These are phyloP conservation scores for Pagrus major DNA, from an alignment of 2,113 vertebrate genomes.

Conservation along the genomic window DNA sequence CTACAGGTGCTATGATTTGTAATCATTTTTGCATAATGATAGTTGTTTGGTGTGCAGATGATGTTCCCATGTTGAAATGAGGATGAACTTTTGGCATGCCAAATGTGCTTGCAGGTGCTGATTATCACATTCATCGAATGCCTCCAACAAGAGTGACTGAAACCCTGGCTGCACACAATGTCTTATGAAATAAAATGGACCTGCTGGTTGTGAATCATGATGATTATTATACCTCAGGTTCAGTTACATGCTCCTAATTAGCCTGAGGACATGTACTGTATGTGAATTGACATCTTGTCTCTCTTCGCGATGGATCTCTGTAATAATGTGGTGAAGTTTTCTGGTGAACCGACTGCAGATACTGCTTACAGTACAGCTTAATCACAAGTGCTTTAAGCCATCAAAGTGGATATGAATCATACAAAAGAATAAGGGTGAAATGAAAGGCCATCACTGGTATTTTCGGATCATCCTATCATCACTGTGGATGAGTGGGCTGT, in stretches of 20 bases:
- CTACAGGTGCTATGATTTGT: conserved; percentile 13
- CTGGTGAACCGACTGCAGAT: not conserved
- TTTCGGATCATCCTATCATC: not conserved
- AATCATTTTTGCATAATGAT: conserved; percentile 22
- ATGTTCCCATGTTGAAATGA: conserved; percentile 36
- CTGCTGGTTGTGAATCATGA: not conserved
- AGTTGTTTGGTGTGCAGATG: conserved; percentile 39
- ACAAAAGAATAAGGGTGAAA: not conserved
- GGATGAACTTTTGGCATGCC: conserved; percentile 17
- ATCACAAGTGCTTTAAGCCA: not conserved
- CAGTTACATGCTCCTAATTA: conserved; percentile 3
- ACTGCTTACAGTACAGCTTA: not conserved
- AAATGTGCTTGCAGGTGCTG: conserved; percentile 16
- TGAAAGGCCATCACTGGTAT: not conserved
- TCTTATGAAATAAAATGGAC: conserved; percentile 22
- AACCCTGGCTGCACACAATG: not conserved
- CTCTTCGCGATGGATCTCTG: conserved; percentile 24
- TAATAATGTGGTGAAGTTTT: not conserved
- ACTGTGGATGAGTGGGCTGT: not conserved
- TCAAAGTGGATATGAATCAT: not conserved
- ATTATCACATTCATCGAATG: conserved; percentile 25
- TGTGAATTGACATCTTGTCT: conserved; percentile 1
- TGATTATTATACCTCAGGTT: conserved; percentile 16
- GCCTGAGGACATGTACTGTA: conserved; percentile 28
- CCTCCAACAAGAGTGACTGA: conserved; percentile 28